Evolutionary conservation across 2,113 vertebrate species (phyloP).

Genomic region (Cyanoderma ruficeps): DNA sequence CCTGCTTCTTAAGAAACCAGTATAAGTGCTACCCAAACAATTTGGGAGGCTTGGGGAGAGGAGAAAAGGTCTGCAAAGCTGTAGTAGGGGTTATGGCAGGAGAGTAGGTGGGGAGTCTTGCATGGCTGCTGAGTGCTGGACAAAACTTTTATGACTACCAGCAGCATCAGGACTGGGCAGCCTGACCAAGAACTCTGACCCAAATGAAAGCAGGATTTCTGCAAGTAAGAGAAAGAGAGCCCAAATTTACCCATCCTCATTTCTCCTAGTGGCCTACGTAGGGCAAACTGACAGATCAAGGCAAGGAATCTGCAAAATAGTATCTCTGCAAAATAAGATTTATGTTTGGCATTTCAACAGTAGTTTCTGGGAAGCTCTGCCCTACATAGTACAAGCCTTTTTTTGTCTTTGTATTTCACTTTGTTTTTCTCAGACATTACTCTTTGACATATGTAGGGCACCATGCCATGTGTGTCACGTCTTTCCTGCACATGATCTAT

Average conservation of each 20-base stretch:
- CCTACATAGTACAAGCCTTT: background rate
- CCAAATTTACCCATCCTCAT: background rate
- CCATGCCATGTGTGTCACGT: background rate
- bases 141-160: background rate
- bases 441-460: background rate
- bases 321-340: background rate
- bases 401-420: background rate
- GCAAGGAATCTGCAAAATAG: background rate
- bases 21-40: background rate
- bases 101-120: background rate
- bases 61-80: background rate
- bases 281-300: background rate
- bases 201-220: background rate
- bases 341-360: background rate
- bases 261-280: background rate
- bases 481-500: background rate
- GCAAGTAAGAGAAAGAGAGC: background rate
- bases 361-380: background rate
- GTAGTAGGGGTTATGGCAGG: background rate
- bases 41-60: accelerated
- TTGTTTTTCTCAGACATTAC: background rate
- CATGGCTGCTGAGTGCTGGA: background rate
- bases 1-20: background rate
- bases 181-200: background rate
- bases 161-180: background rate